A percentile compares a stretch with the other conserved stretches of the same genome.
Conservation (phyloP, 2,797 vertebrate genomes). For the Enteromius mattozi region DNA sequence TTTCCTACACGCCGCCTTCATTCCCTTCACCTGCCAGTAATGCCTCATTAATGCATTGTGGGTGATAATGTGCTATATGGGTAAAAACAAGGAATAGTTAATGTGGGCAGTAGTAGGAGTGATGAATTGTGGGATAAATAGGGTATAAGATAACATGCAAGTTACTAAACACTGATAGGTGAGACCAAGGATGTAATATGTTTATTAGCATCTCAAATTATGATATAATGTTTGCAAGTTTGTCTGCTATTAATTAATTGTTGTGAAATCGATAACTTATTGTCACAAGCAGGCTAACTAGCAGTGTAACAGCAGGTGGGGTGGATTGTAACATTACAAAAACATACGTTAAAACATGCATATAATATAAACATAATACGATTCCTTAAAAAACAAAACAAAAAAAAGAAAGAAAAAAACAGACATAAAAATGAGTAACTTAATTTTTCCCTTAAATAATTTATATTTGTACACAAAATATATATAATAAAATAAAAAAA, state of each 20-base stretch:
- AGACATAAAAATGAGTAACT: neutral
- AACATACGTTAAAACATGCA: neutral
- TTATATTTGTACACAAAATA: neutral
- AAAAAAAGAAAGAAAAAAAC: neutral
- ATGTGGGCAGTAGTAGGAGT: neutral
- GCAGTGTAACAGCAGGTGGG: neutral
- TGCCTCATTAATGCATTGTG: slow-evolving; percentile 43
- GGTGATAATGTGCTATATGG: slow-evolving; percentile 27
- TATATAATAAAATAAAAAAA: no score
- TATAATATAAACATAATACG: neutral
- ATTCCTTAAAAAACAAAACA: neutral
- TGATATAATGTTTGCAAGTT: neutral
- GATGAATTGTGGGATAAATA: slow-evolving; percentile 18
- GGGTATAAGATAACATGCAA: slow-evolving; percentile 4
- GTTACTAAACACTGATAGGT: neutral
- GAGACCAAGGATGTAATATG: neutral
- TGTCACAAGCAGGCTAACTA: neutral
- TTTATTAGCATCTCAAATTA: neutral
- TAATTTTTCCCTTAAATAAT: neutral
- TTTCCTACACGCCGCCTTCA: slow-evolving; percentile 4
- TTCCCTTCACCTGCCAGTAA: slow-evolving; percentile 27
- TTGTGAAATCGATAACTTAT: neutral
- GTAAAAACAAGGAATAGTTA: slow-evolving; percentile 2
- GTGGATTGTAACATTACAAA: neutral
- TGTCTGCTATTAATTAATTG: neutral